Evolutionary conservation across 2,113 vertebrate species (phyloP).

Genomic region (Heterochromis multidens): DNA sequence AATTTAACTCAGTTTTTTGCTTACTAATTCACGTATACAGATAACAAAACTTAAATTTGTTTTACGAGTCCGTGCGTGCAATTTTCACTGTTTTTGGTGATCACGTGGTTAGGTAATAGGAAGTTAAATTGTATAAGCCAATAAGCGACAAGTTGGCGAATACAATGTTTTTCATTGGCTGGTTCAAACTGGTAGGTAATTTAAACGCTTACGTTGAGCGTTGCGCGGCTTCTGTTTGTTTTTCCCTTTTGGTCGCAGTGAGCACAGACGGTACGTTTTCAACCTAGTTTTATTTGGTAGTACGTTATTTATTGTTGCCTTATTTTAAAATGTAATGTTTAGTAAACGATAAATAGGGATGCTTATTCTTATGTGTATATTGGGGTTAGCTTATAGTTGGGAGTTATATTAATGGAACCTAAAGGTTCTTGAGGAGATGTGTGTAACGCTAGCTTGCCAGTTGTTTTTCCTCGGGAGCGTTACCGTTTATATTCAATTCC

Average conservation of each 20-base stretch:
- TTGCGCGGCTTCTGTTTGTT: background rate
- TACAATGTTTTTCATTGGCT: slow-evolving; percentile 45
- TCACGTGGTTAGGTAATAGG: background rate
- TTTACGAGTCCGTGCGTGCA: too few relatives aligned
- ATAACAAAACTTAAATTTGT: too few relatives aligned
- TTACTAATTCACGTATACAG: too few relatives aligned
- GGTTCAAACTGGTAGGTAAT: slow-evolving; percentile 42
- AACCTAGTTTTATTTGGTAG: rapidly evolving
- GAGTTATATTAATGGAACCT: background rate
- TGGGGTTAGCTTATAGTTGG: background rate
- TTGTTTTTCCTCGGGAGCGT: background rate
- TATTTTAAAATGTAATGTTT: background rate
- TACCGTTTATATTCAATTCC: background rate
- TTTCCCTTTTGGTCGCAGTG: background rate
- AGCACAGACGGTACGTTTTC: background rate
- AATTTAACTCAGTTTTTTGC: too few relatives aligned
- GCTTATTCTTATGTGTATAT: background rate
- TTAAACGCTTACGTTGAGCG: slow-evolving; percentile 30
- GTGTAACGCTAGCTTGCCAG: background rate
- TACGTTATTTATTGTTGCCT: background rate
- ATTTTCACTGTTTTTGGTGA: background rate
- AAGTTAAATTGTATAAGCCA: slow-evolving; percentile 13
- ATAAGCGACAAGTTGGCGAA: background rate
- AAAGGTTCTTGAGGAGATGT: background rate
- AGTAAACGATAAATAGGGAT: background rate